Evolutionary conservation across 2,888 invertebrate species (phyloP).

Genomic region (Acronicta leporina): DNA sequence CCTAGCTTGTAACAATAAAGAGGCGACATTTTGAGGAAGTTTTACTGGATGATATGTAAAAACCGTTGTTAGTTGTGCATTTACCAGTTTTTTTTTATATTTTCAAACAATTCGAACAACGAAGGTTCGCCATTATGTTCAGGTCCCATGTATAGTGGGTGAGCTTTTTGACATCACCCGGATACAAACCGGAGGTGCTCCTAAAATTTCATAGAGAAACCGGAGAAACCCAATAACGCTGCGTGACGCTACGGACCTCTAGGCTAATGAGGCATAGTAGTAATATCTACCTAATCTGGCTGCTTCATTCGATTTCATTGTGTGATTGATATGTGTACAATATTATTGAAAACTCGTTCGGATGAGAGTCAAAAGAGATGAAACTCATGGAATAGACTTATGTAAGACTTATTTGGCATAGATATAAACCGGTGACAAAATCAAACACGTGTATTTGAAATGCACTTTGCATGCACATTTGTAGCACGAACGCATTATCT

Average conservation of each 20-base stretch:
- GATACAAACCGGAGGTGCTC: too few species aligned
- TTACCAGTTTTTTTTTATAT: not conserved
- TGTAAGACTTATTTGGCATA: slow-evolving; percentile 33
- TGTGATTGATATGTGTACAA: not conserved
- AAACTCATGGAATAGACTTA: slow-evolving; percentile 4
- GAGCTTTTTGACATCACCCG: too few species aligned
- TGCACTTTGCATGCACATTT: slow-evolving; percentile 16
- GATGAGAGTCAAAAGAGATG: slow-evolving; percentile 19
- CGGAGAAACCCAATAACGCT: too few species aligned
- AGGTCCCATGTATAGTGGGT: too few species aligned
- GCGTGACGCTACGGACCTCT: too few species aligned
- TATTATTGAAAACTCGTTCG: slow-evolving; percentile 20
- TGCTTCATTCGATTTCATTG: too few species aligned
- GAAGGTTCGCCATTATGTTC: too few species aligned
- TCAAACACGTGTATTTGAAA: slow-evolving; percentile 37
- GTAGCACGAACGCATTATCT: not conserved
- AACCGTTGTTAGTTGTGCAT: slow-evolving; percentile 21
- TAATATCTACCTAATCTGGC: too few species aligned
- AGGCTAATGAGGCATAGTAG: too few species aligned
- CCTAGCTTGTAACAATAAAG: slow-evolving; percentile 9
- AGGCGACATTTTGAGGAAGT: slow-evolving; percentile 39
- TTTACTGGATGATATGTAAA: slow-evolving; percentile 33
- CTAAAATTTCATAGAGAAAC: too few species aligned
- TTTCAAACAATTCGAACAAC: too few species aligned
- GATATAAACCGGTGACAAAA: slow-evolving; percentile 22